Evolutionary conservation across 2,113 vertebrate genomes (phyloP).

Genomic region (Sceloporus tristichus): DNA sequence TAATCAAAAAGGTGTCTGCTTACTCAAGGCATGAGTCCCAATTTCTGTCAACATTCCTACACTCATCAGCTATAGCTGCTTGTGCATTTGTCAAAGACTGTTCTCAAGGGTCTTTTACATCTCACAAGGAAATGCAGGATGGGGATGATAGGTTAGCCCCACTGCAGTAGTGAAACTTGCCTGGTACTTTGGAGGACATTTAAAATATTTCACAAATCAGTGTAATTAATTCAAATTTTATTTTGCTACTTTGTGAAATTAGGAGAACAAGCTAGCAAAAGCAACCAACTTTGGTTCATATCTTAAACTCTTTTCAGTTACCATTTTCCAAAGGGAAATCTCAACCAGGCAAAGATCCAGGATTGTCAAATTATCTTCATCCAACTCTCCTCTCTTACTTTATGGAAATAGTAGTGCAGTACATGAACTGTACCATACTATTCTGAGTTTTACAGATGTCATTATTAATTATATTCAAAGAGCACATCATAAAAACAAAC

Average conservation of each 20-base stretch:
- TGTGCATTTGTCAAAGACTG: no score
- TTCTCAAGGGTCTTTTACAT: background rate
- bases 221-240: background rate
- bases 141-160: background rate
- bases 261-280: no score
- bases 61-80: background rate
- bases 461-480: background rate
- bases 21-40: no score
- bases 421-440: background rate
- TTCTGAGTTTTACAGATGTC: background rate
- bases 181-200: background rate
- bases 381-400: background rate
- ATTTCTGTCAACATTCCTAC: background rate
- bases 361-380: background rate
- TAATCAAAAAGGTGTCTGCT: background rate
- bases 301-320: background rate
- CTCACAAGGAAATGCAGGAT: background rate
- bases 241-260: background rate
- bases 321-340: background rate
- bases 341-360: background rate
- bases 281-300: no score
- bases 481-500: conserved; percentile 74
- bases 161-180: background rate
- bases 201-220: no score
- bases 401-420: background rate